Evolutionary conservation across 2,113 vertebrate species (phyloP), one percentile per base, ranked within the genome.

Genomic region (Oostethus manadensis): DNA sequence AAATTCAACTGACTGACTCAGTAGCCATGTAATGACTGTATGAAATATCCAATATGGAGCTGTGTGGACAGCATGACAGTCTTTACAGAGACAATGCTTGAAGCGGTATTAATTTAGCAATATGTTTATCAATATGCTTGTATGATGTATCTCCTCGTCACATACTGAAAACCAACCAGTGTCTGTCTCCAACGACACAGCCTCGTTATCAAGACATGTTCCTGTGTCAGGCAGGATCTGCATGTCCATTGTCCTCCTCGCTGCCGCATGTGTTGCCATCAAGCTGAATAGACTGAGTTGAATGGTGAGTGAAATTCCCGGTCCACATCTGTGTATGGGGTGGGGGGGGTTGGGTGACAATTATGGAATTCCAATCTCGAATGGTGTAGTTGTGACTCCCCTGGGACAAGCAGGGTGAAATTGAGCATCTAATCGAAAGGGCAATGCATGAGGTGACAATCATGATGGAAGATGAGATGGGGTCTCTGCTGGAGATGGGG

Each of bases 401-500:
- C 8, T 40, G 84, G 80, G 87, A 87, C 78, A 18, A 7, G 49
- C 2, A 55, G 33, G 82, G 84, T 86, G 88, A 90, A 91, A 92
- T 90, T 74, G 90, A 89, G 87, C 82, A 78, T 81, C 86, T 91
- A 90, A 89, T 90, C 88, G 88, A 89, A 89, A 91, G 85, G 86
- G 88, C 85, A 86, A 78, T 62, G 66, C 51, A 70, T 69, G 58
- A 81, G 73, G 84, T 86, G 86, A 90, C 83, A 89, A 88, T 88
- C 84, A 89, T 84, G 87, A 85, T 73, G 83, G 68, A 58, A 85
- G 86, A 90, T 88, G 87, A 88, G 85, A 85, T 66, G 61, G 61
- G 64, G 73, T 81, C 76, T 66, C 82, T 61, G 48, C 58, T 56
- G 78, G 73, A 68, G 73, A 50, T 10, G 38, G 38, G n/a, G 38